Percentiles rank a stretch among this genome's conserved stretches.
Conservation (phyloP, 1,140 invertebrate genomes). For the Wiebesia pumilae region DNA sequence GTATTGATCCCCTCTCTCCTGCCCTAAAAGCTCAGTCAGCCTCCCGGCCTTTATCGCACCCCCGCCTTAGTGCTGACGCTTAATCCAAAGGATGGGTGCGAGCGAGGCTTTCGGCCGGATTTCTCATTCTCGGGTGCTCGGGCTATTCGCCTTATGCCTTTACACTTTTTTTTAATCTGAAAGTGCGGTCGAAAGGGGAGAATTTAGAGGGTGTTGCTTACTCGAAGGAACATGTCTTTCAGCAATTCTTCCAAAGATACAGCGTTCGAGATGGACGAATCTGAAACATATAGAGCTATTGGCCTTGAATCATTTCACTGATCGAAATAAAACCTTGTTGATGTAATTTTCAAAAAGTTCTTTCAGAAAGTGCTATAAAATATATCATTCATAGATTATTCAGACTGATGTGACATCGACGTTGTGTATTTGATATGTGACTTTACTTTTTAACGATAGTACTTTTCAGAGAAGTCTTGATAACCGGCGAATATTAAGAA, state of each 20-base stretch:
- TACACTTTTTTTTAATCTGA: not conserved
- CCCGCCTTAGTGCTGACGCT: not conserved
- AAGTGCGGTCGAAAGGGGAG: not conserved
- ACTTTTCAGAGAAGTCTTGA: too few relatives aligned
- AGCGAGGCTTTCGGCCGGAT: not conserved
- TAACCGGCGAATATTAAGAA: too few relatives aligned
- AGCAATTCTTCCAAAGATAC: not conserved
- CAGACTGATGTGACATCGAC: not conserved
- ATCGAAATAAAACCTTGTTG: not conserved
- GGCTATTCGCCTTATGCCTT: not conserved
- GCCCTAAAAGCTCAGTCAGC: not conserved
- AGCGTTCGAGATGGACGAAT: not conserved
- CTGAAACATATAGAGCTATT: not conserved
- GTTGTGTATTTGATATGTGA: too few relatives aligned
- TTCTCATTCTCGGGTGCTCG: not conserved
- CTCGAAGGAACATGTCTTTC: not conserved
- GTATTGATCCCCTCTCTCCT: slow-evolving; percentile 64
- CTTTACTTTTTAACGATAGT: too few relatives aligned
- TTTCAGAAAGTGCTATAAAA: too few relatives aligned
- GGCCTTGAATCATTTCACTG: not conserved
- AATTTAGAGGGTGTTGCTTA: not conserved
- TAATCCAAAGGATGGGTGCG: not conserved
- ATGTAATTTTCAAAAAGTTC: not conserved
- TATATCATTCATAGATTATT: not conserved
- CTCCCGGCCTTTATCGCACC: not conserved